Evolutionary conservation across 2,888 invertebrate species (phyloP), one percentile per base, ranked within the genome.

Genomic region (Aphrophora alni): DNA sequence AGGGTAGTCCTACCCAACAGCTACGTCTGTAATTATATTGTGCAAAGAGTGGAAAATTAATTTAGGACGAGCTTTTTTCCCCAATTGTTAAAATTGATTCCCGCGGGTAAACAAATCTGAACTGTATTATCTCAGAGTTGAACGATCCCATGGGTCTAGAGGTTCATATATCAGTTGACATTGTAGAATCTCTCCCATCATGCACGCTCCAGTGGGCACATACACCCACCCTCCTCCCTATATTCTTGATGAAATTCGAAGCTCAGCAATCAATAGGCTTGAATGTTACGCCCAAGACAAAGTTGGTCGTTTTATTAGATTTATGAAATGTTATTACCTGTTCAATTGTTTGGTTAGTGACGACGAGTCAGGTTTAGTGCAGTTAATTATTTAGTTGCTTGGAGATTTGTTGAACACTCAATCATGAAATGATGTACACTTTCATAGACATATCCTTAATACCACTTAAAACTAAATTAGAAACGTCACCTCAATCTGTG

Each of bases 141-240:
- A 59, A 59, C 14, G 59, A 59, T 59, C 59, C 59, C 59, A 21
- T 59, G 59, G 59, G 59, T 21, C 59, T 59, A n/a, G 21, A 59
- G 59, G 59, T 59, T 59, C 59, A 59, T 59, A 59, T 59, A 59
- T 59, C 59, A 59, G 59, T 59, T 59, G 59, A 59, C 59, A 59
- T 59, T 59, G 59, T 3, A 59, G 59, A 21, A 59, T 59, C 59
- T 3, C 59, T 59, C 59, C 21, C 59, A 59, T 59, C 59, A 59
- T 21, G 59, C 59, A 21, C 59, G 21, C 59, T 59, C 21, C 59
- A 59, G 3, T 59, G 59, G 21, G 21, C 59, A n/a, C 59, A 59
- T 59, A 59, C 59, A 59, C n/a, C n/a, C 59, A 5, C 33, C 33
- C 33, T 33, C 33, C 5, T 3, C 8, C 33, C 21, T 59, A n/a